A percentile compares a stretch with the other conserved stretches of the same genome.
Conservation (phyloP, 2,888 invertebrate genomes). For the Girardia tigrina region DNA sequence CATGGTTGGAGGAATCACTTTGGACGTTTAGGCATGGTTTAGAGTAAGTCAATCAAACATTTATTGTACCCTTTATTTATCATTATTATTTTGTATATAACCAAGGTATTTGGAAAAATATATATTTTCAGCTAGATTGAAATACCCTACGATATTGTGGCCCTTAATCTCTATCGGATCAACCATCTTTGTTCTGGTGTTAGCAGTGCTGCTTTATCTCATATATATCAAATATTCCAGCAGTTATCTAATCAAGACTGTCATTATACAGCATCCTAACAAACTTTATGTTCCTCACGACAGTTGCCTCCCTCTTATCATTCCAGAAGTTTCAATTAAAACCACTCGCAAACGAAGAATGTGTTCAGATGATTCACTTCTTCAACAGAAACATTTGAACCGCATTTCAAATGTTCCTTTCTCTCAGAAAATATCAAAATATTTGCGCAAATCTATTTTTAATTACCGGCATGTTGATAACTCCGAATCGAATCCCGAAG, state of each 20-base stretch:
- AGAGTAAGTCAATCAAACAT: too few species aligned
- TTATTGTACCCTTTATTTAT: too few species aligned
- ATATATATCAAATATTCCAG: neutral
- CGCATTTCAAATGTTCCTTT: neutral
- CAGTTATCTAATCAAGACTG: neutral
- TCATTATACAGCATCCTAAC: neutral
- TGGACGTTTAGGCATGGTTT: too few species aligned
- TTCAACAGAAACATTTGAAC: slow-evolving; percentile 2
- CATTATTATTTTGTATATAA: too few species aligned
- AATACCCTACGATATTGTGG: too few species aligned
- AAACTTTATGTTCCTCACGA: slow-evolving; percentile 5
- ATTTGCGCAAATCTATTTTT: neutral
- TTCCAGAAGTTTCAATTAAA: neutral
- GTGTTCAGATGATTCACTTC: neutral
- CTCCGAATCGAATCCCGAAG: neutral
- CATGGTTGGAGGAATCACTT: too few species aligned
- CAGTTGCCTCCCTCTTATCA: neutral
- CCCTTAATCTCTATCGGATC: too few species aligned
- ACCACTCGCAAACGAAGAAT: neutral
- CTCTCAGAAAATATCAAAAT: neutral
- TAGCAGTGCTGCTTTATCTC: neutral
- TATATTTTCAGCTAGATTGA: too few species aligned
- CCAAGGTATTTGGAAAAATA: too few species aligned
- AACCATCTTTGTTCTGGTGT: too few species aligned
- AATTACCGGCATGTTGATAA: neutral